Percentiles rank a stretch among this genome's conserved stretches.
These are phyloP conservation scores for Phragmatobia fuliginosa DNA, from an alignment of 2,888 invertebrate genomes.

Conservation along the genomic window DNA sequence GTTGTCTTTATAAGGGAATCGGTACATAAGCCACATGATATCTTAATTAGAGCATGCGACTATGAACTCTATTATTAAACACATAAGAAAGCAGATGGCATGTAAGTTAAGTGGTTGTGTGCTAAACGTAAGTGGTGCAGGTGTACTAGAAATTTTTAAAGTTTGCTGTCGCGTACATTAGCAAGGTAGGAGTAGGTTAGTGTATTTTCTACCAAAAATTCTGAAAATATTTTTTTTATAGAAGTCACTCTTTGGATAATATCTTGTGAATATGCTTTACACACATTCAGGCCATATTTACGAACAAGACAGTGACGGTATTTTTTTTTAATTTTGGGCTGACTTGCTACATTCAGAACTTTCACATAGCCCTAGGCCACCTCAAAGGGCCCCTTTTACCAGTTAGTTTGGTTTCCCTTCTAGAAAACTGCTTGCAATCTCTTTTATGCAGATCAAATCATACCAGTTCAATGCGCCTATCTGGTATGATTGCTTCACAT, in stretches of 20 bases:
- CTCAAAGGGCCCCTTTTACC: too few species aligned
- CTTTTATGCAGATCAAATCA: too few species aligned
- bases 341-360: too few species aligned
- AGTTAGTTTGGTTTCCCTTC: too few species aligned
- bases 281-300: not conserved
- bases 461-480: too few species aligned
- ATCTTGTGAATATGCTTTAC: not conserved
- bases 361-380: too few species aligned
- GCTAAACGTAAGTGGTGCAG: slow-evolving; percentile 51
- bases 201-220: not conserved
- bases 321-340: too few species aligned
- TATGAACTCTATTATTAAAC: slow-evolving; percentile 38
- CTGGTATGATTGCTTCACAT: too few species aligned
- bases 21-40: slow-evolving; percentile 50
- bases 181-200: slow-evolving; percentile 5
- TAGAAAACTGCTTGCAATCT: too few species aligned
- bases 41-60: slow-evolving; percentile 49
- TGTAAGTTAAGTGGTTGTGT: slow-evolving; percentile 36
- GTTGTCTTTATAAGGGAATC: slow-evolving; percentile 65
- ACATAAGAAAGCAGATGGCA: slow-evolving; percentile 30
- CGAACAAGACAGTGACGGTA: too few species aligned
- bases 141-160: slow-evolving; percentile 47
- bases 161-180: slow-evolving; percentile 28
- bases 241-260: not conserved
- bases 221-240: not conserved